These are phyloP conservation scores for Anneissia japonica DNA, from an alignment of 35 echinoderm and acorn worm species.

Conservation along the genomic window DNA sequence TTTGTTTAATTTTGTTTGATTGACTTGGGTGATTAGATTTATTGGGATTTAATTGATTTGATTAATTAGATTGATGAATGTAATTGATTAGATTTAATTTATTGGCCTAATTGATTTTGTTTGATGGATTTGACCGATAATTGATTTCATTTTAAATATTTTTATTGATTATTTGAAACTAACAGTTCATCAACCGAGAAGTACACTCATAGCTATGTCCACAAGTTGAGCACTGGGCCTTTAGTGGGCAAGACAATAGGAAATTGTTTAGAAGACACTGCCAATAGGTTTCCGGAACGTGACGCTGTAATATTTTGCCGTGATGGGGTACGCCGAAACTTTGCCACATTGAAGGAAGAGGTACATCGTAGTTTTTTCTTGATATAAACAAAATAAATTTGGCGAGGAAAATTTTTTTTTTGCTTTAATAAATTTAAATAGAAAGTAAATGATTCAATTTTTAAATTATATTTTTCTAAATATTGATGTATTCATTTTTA, in stretches of 20 bases:
- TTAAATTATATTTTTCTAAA: neutral
- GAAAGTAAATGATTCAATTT: neutral
- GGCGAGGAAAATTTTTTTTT: no score
- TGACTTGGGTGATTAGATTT: no score
- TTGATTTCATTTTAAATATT: no score
- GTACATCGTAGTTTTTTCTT: conserved; percentile 4
- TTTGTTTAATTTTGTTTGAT: no score
- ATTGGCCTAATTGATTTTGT: no score
- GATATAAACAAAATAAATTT: neutral
- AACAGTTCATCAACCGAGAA: neutral
- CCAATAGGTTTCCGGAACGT: conserved; percentile 53
- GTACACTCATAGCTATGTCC: conserved; percentile 63
- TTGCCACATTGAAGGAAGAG: conserved; percentile 61
- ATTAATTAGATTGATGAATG: no score
- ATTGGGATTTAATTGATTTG: no score
- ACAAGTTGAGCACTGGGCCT: conserved; percentile 7
- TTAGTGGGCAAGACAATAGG: conserved; percentile 79
- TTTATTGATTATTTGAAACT: neutral
- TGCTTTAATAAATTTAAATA: no score
- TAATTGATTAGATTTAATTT: no score
- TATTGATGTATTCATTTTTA: neutral
- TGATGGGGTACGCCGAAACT: conserved; percentile 53
- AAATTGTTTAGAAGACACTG: conserved; percentile 53
- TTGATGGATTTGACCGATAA: no score
- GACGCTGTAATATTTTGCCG: conserved; percentile 51